Conservation (phyloP, 2,797 vertebrate species). For the Squalus acanthias region DNA sequence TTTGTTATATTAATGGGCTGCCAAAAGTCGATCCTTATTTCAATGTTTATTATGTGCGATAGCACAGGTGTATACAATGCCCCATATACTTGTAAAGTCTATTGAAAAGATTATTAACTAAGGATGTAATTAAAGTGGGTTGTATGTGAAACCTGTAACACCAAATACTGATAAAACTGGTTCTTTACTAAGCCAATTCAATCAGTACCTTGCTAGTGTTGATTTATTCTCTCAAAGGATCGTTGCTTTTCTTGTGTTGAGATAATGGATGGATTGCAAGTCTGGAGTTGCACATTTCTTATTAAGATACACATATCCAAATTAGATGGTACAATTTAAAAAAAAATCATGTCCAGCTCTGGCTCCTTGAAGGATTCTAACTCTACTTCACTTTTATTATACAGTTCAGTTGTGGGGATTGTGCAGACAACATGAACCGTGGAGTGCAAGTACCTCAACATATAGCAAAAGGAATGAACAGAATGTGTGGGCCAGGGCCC, state of each 20-base stretch:
- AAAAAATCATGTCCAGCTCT: neutral
- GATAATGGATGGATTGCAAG: neutral
- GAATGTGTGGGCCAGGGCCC: neutral
- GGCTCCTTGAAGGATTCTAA: neutral
- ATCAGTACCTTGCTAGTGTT: neutral
- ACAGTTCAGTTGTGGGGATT: neutral
- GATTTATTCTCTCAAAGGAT: neutral
- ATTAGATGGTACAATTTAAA: neutral
- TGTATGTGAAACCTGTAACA: neutral
- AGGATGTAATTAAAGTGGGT: neutral
- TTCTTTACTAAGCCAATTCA: neutral
- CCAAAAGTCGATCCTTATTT: neutral
- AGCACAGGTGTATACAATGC: neutral
- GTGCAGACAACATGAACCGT: neutral
- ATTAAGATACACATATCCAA: neutral
- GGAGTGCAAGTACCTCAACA: neutral
- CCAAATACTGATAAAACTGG: neutral
- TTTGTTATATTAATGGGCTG: constrained; percentile 21
- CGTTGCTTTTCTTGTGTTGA: neutral
- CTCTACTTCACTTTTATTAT: neutral
- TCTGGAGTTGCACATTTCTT: neutral
- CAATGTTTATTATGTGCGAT: neutral
- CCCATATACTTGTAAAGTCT: neutral
- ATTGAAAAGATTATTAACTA: neutral
- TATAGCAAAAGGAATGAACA: neutral